Percentiles rank a stretch among this genome's conserved stretches.
These are phyloP conservation scores for Eugnorisma glareosa DNA, from an alignment of 2,888 invertebrate genomes.

Conservation along the genomic window DNA sequence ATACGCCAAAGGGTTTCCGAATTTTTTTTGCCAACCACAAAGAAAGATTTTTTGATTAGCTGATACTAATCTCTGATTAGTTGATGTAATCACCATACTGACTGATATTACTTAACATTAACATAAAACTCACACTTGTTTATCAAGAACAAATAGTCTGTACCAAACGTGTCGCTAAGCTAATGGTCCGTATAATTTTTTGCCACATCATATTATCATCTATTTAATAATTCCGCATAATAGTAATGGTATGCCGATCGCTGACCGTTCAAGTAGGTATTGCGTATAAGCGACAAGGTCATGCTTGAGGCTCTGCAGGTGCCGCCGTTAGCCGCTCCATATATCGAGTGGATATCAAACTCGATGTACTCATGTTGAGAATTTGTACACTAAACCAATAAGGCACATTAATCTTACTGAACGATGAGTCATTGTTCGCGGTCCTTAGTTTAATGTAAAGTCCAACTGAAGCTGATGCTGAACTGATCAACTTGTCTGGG, in stretches of 20 bases:
- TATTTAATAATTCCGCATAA: conserved; percentile 71
- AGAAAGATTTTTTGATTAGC: conserved; percentile 37
- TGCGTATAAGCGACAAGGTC: conserved; percentile 82
- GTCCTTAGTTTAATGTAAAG: conserved; percentile 24
- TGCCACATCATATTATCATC: conserved; percentile 59
- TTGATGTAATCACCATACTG: conserved; percentile 44
- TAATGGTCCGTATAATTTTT: conserved; percentile 57
- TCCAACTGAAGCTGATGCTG: conserved; percentile 13
- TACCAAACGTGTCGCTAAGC: conserved; percentile 54
- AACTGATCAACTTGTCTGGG: conserved; percentile 13
- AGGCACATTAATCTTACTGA: conserved; percentile 29
- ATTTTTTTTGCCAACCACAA: neutral
- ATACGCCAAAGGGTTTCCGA: neutral
- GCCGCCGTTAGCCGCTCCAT: conserved; percentile 72
- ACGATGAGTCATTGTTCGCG: conserved; percentile 32
- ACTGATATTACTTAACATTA: conserved; percentile 48
- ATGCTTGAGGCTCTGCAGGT: conserved; percentile 83
- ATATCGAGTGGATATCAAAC: conserved; percentile 70
- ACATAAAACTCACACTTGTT: conserved; percentile 43
- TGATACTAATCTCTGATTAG: conserved; percentile 30
- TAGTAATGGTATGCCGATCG: conserved; percentile 70
- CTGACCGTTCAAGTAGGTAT: conserved; percentile 81
- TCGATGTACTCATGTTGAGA: conserved; percentile 50
- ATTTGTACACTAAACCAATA: conserved; percentile 33
- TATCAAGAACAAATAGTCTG: conserved; percentile 53